Evolutionary conservation across 1,140 invertebrate species (phyloP).

Genomic region (Micrasema minimum): DNA sequence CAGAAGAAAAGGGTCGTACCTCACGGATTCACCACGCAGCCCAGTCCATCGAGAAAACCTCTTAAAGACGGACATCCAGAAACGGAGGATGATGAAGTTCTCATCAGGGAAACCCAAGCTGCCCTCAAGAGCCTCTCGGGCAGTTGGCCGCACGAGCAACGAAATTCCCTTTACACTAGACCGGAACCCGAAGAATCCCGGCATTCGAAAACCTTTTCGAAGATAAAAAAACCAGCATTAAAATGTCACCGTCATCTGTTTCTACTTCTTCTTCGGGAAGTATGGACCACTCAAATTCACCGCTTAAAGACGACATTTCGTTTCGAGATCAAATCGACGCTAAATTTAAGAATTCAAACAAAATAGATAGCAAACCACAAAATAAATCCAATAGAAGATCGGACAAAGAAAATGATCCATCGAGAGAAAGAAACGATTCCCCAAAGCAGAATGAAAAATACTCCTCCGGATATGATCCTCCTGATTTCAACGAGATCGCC

Average conservation of each 20-base stretch:
- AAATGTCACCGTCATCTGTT: conserved; percentile 73
- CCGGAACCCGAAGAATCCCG: conserved; percentile 80
- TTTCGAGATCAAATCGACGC: conserved; percentile 66
- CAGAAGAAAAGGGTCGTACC: conserved; percentile 55
- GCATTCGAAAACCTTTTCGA: conserved; percentile 87
- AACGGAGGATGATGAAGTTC: conserved; percentile 78
- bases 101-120: conserved; percentile 87
- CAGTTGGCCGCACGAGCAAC: conserved; percentile 76
- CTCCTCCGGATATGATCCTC: conserved; percentile 72
- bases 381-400: conserved; percentile 60
- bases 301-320: conserved; percentile 75
- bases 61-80: conserved; percentile 50
- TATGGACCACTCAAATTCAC: conserved; percentile 69
- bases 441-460: conserved; percentile 61
- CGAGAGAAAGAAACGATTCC: conserved; percentile 56
- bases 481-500: conserved; percentile 78
- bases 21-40: conserved; percentile 54
- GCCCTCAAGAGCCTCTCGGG: conserved; percentile 85
- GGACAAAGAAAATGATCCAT: conserved; percentile 59
- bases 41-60: conserved; percentile 55
- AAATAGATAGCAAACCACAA: conserved; percentile 56
- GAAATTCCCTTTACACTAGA: conserved; percentile 71
- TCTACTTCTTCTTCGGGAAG: conserved; percentile 71
- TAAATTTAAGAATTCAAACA: conserved; percentile 56
- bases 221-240: conserved; percentile 76